Percentiles rank a stretch among this genome's conserved stretches.
Conservation (phyloP, 2,888 invertebrate species). For the Drosophila nr. perissopoda region DNA sequence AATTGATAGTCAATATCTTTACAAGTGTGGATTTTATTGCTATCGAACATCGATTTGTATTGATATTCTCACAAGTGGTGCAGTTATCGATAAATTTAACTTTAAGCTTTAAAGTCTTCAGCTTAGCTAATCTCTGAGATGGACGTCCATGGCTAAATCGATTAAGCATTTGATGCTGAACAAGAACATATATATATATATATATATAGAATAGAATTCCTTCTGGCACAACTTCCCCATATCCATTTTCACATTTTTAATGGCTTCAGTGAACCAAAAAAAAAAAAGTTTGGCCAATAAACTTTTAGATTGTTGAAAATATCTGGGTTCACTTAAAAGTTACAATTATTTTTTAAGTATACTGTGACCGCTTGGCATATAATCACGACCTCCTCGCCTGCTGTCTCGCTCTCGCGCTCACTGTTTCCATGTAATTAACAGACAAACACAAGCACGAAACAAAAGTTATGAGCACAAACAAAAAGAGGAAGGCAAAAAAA, state of each 20-base stretch:
- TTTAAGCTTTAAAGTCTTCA: background rate
- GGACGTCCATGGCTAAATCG: background rate
- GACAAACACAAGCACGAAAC: constrained; percentile 48
- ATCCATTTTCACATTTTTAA: background rate
- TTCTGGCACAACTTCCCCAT: background rate
- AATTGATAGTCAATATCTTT: background rate
- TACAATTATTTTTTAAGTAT: constrained; percentile 18
- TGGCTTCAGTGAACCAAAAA: background rate
- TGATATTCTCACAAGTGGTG: background rate
- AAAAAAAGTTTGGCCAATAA: background rate
- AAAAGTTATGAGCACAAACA: constrained; percentile 40
- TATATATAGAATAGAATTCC: background rate
- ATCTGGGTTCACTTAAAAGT: constrained; percentile 24
- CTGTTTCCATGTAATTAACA: constrained; percentile 53
- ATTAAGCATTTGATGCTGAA: background rate
- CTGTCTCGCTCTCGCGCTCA: constrained; percentile 16
- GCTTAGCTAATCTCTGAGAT: background rate
- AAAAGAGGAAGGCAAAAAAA: constrained; percentile 36
- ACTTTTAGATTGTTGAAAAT: background rate
- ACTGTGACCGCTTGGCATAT: constrained; percentile 10
- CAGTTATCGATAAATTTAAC: background rate
- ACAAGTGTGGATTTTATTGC: background rate
- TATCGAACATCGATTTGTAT: background rate
- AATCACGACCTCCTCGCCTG: constrained; percentile 9
- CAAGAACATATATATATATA: background rate